A percentile compares a stretch with the other conserved stretches of the same genome.
phyloP scores from a whole-genome alignment of 2,888 invertebrate genomes.

The Dicranocentrus wangi region DNA sequence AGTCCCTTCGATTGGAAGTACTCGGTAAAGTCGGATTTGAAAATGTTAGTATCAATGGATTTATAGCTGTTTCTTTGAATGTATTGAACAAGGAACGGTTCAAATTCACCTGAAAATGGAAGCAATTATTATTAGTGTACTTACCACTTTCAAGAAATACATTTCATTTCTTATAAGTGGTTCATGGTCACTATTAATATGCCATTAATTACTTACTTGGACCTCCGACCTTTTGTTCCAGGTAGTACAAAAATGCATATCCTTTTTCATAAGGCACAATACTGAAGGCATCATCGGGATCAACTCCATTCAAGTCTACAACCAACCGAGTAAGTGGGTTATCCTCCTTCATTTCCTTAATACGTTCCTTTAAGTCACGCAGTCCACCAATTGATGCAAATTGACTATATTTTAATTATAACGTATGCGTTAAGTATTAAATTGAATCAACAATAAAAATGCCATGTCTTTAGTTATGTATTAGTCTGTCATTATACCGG shows the following conservation, averaged over 20 bases:
- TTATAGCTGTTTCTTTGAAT: conserved; percentile 85
- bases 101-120: conserved; percentile 79
- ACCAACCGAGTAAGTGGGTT: conserved; percentile 87
- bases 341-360: conserved; percentile 79
- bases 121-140: background rate
- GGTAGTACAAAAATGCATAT: conserved; percentile 87
- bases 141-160: background rate
- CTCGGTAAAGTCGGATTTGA: conserved; percentile 83
- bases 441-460: no score
- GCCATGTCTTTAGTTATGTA: no score
- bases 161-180: background rate
- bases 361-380: conserved; percentile 84
- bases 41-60: conserved; percentile 88
- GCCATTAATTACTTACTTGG: conserved; percentile 78
- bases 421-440: no score
- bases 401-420: conserved; percentile 80
- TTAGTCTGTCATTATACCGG: conserved; percentile 61
- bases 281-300: conserved; percentile 95
- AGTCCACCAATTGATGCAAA: conserved; percentile 87
- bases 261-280: conserved; percentile 95
- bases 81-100: conserved; percentile 88
- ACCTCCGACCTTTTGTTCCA: conserved; percentile 89
- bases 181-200: background rate
- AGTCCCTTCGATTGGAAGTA: conserved; percentile 79
- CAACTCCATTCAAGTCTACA: conserved; percentile 84